A percentile compares a stretch with the other conserved stretches of the same genome.
These are phyloP conservation scores for Drosophila miranda DNA, from an alignment of 1,140 invertebrate species.

Conservation along the genomic window DNA sequence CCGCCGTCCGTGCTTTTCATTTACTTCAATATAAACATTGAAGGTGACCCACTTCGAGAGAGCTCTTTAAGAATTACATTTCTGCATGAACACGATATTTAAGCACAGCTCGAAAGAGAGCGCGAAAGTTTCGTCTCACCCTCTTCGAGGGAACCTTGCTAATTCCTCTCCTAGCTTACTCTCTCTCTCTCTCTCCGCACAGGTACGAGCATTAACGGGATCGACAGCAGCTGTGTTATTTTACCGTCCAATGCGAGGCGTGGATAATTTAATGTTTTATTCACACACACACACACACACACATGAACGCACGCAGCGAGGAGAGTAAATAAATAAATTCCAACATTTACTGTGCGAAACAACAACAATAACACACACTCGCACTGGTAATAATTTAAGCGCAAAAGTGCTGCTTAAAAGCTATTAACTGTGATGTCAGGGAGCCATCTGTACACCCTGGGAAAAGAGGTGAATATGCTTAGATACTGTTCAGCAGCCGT, in stretches of 20 bases:
- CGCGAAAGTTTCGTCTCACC: not conserved
- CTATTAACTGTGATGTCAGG: slow-evolving; percentile 60
- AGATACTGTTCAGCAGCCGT: no score
- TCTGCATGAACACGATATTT: no score
- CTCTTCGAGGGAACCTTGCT: no score
- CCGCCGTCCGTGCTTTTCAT: no score
- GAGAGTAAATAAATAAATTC: slow-evolving; percentile 54
- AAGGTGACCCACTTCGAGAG: no score
- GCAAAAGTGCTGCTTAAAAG: slow-evolving; percentile 34
- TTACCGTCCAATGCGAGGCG: slow-evolving; percentile 47
- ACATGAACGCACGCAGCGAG: slow-evolving; percentile 2
- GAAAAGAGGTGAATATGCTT: not conserved
- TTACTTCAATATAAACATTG: no score
- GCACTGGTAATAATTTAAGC: slow-evolving; percentile 24
- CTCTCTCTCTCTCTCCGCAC: not conserved
- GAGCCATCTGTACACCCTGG: slow-evolving; percentile 18
- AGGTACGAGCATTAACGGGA: not conserved
- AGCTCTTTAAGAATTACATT: no score
- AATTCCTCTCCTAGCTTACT: no score
- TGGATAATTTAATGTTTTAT: slow-evolving; percentile 55
- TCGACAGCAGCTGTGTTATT: slow-evolving; percentile 60
- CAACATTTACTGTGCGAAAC: slow-evolving; percentile 24
- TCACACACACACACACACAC: slow-evolving; percentile 31
- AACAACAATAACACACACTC: slow-evolving; percentile 41
- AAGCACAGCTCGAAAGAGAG: not conserved